Evolutionary conservation across 2,797 vertebrate genomes (phyloP), one percentile per base, ranked within the genome.

Genomic region (Chloroceryle inda): DNA sequence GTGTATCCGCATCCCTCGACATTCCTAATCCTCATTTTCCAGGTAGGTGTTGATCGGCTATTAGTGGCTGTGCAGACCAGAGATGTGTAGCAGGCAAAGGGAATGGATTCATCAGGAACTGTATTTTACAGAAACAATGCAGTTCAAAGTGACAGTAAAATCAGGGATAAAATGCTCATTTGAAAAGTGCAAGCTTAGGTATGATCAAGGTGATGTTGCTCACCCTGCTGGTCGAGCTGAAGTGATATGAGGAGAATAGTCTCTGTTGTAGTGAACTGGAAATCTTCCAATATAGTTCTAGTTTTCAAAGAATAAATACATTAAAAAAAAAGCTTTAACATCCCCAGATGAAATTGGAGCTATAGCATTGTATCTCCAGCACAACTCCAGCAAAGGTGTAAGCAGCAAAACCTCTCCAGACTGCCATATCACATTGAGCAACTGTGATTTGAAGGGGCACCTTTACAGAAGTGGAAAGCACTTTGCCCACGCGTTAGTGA

Each of bases 11-110:
- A 31, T 86, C 42, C 27, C 40, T 85, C 38, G 44, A 66, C 86
- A 56, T 95, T 88, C 50, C 18, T 88, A 77, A 64, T 71, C 49
- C 35, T 80, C 78, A 19, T 59, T 89, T 86, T 64, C 45, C 42
- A 72, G 58, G 17, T 68, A 56, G 23, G 17, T 83, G 44, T 86
- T 0, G 5, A 81, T 94, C 67, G 68, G 50, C 42, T 85, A 3
- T 74, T 68, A 59, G 29, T 18, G 11, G 56, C 67, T 50, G 22
- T 90, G 76, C 24, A 42, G 77, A 63, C 17, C 11, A 58, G 67
- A 62, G 58, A 40, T 67, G 29, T 66, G n/a, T 78, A 62, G 20
- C 21, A 64, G 53, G 47, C 35, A 74, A 71, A 88, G 29, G 37
- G 76, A 77, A 21, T 58, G 29, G 18, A 58, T 49, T 75, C 4